A percentile compares a stretch with the other conserved stretches of the same genome.
Conservation (phyloP, 1,140 invertebrate species). For the Bombus confusus region DNA sequence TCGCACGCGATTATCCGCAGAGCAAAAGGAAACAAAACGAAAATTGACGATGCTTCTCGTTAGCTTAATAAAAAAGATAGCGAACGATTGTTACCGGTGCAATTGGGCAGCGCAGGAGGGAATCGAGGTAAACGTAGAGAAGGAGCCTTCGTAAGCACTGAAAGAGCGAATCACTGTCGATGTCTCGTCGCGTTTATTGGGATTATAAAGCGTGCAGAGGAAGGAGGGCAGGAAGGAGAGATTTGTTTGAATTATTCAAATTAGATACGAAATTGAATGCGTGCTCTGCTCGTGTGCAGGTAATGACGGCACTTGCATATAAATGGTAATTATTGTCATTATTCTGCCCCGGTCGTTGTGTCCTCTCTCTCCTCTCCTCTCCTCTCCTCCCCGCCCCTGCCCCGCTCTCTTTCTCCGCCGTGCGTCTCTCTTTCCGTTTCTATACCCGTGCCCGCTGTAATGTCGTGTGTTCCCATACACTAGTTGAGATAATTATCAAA, state of each 20-base stretch:
- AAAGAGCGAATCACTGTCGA: slow-evolving; percentile 68
- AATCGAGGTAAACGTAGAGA: slow-evolving; percentile 34
- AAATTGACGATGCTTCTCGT: slow-evolving; percentile 49
- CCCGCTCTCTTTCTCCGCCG: slow-evolving; percentile 22
- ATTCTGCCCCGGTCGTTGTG: slow-evolving; percentile 80
- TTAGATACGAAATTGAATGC: slow-evolving; percentile 83
- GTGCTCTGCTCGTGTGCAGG: slow-evolving; percentile 82
- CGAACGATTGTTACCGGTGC: slow-evolving; percentile 26
- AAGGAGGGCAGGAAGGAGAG: slow-evolving; percentile 82
- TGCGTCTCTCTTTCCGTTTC: slow-evolving; percentile 54
- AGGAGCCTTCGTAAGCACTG: slow-evolving; percentile 49
- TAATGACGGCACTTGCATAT: slow-evolving; percentile 83
- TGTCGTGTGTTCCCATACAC: slow-evolving; percentile 82
- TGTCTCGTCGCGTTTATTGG: slow-evolving; percentile 78
- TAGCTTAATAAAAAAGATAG: slow-evolving; percentile 58
- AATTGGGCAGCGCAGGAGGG: slow-evolving; percentile 43
- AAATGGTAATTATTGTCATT: slow-evolving; percentile 83
- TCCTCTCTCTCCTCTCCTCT: slow-evolving; percentile 61
- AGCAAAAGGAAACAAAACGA: too few species aligned
- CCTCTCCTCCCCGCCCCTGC: not conserved
- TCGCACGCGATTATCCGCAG: slow-evolving; percentile 15
- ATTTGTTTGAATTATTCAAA: slow-evolving; percentile 83
- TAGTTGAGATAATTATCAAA: slow-evolving; percentile 83
- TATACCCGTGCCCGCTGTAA: slow-evolving; percentile 71
- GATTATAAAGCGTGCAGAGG: slow-evolving; percentile 81